Evolutionary conservation across 2,797 vertebrate genomes (phyloP), one percentile per base, ranked within the genome.

Genomic region (Tolypeutes matacus): DNA sequence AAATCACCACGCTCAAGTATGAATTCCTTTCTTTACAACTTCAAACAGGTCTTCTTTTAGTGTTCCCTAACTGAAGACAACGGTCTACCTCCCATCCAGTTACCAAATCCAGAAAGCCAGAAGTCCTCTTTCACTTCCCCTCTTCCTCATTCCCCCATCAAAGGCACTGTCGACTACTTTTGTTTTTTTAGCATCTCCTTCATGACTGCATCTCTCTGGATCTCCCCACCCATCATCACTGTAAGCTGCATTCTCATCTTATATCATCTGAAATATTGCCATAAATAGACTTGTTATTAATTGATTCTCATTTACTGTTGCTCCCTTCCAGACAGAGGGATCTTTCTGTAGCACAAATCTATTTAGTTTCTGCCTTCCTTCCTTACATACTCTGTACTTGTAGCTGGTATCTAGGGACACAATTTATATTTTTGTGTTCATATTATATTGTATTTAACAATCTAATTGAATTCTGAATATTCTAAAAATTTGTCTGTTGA

Each of bases 61-160:
- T 77, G 14, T 39, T 75, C 62, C 60, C 20, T 39, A 27, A 62
- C 27, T 42, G 58, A 82, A 62, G 46, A 64, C 65, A 82, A 17
- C 4, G 1, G 29, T 1, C 11, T 18, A 53, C 29, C 13, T n/a
- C 31, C 27, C 23, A 23, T 58, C 4, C 3, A 23, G 1, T 58
- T 56, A n/a, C 39, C 39, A 39, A 39, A 39, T 4, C 39, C 39
- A 29, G 31, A 70, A 56, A 34, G 17, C 29, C 2, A 39, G 39
- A 39, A 39, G 39, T 39, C 39, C 31, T 31, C 29, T 75, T 27
- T 21, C 8, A 6, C 56, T 13, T 29, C 62, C 31, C 23, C n/a
- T 64, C 10, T 86, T 90, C 21, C 42, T 78, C 17, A 46, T 29
- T 34, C 23, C 4, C 17, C 46, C n/a, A 46, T 2, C n/a, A 51